Evolutionary conservation across 1,140 invertebrate genomes (phyloP).

Genomic region (Xylocopa sonorina): DNA sequence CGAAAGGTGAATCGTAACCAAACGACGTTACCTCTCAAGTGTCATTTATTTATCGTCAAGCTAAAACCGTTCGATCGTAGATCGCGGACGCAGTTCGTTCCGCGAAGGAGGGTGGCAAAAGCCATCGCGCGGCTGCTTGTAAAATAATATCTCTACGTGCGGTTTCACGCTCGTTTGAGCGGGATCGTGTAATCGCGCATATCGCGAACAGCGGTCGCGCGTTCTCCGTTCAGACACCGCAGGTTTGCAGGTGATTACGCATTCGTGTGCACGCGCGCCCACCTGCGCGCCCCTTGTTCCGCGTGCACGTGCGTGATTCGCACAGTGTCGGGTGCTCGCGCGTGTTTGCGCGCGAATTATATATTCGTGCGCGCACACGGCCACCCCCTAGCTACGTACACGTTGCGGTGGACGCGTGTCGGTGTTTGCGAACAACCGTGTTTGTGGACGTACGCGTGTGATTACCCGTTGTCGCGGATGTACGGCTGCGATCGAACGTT

Average conservation of each 20-base stretch:
- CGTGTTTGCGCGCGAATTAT: conserved; percentile 43
- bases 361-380: conserved; percentile 2
- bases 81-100: no score
- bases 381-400: no score
- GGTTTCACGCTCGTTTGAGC: conserved; percentile 23
- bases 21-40: no score
- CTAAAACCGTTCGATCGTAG: no score
- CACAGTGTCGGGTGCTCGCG: neutral
- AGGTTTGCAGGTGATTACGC: conserved; percentile 39
- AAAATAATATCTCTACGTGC: conserved; percentile 29
- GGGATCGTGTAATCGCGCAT: conserved; percentile 19
- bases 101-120: no score
- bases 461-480: conserved; percentile 28
- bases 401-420: no score
- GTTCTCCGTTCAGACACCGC: conserved; percentile 16
- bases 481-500: conserved; percentile 19
- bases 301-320: conserved; percentile 22
- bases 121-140: no score
- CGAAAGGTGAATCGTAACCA: no score
- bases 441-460: conserved; percentile 42
- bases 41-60: no score
- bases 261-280: conserved; percentile 34
- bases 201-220: conserved; percentile 2
- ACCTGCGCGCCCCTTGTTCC: conserved; percentile 22
- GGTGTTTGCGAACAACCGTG: conserved; percentile 29